Evolutionary conservation across 1,140 invertebrate species (phyloP).

Genomic region (Schmidtea mediterranea): DNA sequence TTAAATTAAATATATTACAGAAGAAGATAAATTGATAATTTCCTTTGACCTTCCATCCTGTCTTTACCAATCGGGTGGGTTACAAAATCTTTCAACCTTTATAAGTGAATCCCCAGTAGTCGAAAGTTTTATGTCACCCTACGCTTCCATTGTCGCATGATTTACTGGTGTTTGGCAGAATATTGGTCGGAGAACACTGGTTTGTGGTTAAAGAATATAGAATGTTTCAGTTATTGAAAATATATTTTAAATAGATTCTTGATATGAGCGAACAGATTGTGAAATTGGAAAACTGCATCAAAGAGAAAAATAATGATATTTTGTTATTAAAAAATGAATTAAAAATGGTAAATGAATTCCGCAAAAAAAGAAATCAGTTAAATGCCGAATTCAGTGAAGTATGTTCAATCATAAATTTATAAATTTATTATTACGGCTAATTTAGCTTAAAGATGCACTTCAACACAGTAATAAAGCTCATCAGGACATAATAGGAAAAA

Average conservation of each 20-base stretch:
- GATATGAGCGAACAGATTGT: slow-evolving; percentile 22
- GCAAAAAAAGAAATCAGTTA: slow-evolving; percentile 21
- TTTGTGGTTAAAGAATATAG: too few relatives aligned
- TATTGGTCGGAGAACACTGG: too few relatives aligned
- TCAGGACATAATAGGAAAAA: slow-evolving; percentile 16
- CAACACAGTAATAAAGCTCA: slow-evolving; percentile 21
- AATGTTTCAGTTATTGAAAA: too few relatives aligned
- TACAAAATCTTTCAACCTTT: too few relatives aligned
- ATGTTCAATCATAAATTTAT: neutral
- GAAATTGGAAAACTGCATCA: slow-evolving; percentile 18
- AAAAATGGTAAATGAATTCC: slow-evolving; percentile 24
- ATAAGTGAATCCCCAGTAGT: too few relatives aligned
- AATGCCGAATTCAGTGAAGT: slow-evolving; percentile 23
- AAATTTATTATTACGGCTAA: neutral
- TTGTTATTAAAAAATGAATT: slow-evolving; percentile 22
- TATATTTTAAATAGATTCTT: slow-evolving; percentile 11
- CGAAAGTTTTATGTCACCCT: too few relatives aligned
- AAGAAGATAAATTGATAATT: too few relatives aligned
- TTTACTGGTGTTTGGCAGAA: too few relatives aligned
- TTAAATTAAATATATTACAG: too few relatives aligned
- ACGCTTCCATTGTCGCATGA: too few relatives aligned
- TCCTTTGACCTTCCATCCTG: too few relatives aligned
- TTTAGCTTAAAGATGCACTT: slow-evolving; percentile 23
- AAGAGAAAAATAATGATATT: slow-evolving; percentile 17
- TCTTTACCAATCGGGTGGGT: too few relatives aligned